phyloP scores from a whole-genome alignment of 2,113 vertebrate species.

The Chinchilla lanigera region DNA sequence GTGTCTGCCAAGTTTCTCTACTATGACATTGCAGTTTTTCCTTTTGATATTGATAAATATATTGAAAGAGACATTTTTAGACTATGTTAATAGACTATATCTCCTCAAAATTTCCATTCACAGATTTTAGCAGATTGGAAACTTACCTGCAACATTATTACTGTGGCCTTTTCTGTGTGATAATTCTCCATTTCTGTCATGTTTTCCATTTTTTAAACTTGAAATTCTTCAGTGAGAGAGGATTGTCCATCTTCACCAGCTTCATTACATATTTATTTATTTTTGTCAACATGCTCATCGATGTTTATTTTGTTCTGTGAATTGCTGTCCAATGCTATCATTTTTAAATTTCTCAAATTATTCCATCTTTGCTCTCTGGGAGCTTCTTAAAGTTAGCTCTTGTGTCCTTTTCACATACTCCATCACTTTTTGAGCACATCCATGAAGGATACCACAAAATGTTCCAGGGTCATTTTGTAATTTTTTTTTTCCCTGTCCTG shows the following conservation, averaged over 20 bases:
- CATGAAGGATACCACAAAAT: background rate
- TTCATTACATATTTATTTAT: background rate
- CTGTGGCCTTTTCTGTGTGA: background rate
- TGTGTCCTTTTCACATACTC: background rate
- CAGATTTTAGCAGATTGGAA: conserved; percentile 22
- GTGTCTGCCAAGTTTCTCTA: background rate
- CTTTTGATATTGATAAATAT: conserved; percentile 3
- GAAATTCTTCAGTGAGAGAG: background rate
- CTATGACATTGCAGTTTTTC: background rate
- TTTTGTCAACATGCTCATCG: background rate
- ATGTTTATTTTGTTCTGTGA: conserved; percentile 12
- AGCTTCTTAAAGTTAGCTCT: background rate
- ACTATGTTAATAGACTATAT: background rate
- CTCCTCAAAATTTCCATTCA: conserved; percentile 18
- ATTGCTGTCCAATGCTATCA: background rate
- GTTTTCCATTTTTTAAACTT: background rate
- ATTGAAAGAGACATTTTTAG: background rate
- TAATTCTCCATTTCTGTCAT: background rate
- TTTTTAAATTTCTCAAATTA: conserved; percentile 8
- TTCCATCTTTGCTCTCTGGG: background rate
- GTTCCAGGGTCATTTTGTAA: background rate
- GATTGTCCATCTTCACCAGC: background rate
- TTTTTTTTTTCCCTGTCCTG: background rate
- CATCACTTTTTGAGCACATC: background rate
- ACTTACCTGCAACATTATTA: background rate